phyloP scores from a whole-genome alignment of 2,888 invertebrate genomes.

The Spatulosminthurus flaviceps region DNA sequence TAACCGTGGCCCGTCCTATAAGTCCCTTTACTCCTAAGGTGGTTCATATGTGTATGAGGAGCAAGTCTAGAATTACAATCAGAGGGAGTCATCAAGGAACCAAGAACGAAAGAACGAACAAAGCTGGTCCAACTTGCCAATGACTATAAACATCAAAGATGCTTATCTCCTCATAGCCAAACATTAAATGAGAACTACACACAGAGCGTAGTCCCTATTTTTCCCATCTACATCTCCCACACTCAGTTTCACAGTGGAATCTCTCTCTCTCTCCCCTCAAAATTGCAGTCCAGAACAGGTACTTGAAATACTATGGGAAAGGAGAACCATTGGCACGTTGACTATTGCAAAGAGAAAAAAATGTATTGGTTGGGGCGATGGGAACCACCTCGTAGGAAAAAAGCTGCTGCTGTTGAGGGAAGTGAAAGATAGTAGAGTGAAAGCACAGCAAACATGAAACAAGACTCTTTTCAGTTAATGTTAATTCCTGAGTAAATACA shows the following conservation, averaged over 20 bases:
- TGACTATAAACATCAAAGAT: slow-evolving; percentile 20
- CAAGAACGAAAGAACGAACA: not conserved
- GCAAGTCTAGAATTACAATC: slow-evolving; percentile 5
- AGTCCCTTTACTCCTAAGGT: no score
- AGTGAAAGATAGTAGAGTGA: no score
- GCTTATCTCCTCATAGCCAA: slow-evolving; percentile 25
- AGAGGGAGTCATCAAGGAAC: slow-evolving; percentile 8
- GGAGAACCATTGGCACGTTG: no score
- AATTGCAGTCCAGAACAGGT: slow-evolving; percentile 11
- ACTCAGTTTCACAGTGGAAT: no score
- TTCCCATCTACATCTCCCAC: not conserved
- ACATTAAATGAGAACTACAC: not conserved
- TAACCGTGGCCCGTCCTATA: no score
- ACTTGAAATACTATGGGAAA: slow-evolving; percentile 8
- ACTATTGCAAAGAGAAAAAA: no score
- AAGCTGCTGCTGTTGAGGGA: no score
- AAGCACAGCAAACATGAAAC: not conserved
- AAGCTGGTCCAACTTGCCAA: slow-evolving; percentile 3
- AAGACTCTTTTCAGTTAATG: slow-evolving; percentile 3
- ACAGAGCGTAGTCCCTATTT: not conserved
- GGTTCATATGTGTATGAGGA: not conserved
- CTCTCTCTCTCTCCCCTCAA: not conserved
- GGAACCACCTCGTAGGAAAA: not conserved
- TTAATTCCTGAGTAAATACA: not conserved
- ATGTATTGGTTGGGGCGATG: no score